These are phyloP conservation scores for Hyperoplus lanceolatus DNA, from an alignment of 2,797 vertebrate species.

Conservation along the genomic window DNA sequence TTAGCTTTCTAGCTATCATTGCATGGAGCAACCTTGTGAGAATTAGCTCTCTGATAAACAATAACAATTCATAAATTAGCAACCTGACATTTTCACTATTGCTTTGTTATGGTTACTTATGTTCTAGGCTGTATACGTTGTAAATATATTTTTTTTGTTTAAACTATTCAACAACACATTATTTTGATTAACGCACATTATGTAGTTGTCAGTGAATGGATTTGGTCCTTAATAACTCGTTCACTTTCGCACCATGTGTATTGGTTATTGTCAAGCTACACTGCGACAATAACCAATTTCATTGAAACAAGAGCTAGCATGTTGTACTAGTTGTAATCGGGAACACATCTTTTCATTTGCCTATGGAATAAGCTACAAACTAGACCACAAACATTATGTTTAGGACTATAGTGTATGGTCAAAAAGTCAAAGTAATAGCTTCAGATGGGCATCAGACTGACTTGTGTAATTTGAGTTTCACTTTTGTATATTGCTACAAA, in stretches of 20 bases:
- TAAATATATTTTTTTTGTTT: no score
- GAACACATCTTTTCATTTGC: background rate
- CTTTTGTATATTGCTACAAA: background rate
- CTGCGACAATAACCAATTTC: background rate
- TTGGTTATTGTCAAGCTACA: background rate
- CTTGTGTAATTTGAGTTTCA: background rate
- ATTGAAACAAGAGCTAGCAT: background rate
- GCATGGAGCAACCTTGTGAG: background rate
- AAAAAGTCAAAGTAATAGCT: background rate
- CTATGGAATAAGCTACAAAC: background rate
- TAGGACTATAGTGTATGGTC: background rate
- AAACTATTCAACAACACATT: background rate
- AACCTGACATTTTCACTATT: background rate
- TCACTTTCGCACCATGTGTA: background rate
- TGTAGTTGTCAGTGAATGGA: background rate
- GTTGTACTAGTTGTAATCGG: background rate
- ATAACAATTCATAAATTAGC: background rate
- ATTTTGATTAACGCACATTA: background rate
- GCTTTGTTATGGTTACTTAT: background rate
- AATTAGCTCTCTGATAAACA: conserved; percentile 1
- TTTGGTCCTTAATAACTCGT: no score
- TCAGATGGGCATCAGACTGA: background rate
- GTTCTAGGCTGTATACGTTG: background rate
- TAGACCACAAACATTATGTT: background rate
- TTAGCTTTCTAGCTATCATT: background rate